Evolutionary conservation across 2,113 vertebrate species (phyloP).

Genomic region (Willisornis vidua): DNA sequence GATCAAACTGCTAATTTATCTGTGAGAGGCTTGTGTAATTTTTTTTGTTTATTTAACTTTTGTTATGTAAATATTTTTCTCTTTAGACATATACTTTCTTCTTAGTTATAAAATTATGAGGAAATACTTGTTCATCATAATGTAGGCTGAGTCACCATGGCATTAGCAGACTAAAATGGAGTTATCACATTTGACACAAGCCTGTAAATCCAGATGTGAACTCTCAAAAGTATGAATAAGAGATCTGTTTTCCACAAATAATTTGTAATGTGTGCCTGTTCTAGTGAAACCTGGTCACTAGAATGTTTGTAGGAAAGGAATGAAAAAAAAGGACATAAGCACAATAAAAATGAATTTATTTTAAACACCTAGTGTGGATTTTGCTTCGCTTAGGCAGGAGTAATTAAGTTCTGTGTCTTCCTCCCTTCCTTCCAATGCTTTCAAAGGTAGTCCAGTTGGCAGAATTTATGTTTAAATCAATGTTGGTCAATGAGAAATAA

Average conservation of each 20-base stretch:
- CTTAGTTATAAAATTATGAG: background rate
- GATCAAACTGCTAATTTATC: background rate
- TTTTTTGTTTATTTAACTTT: background rate
- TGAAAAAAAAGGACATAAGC: background rate
- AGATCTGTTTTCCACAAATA: background rate
- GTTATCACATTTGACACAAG: background rate
- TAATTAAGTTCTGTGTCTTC: background rate
- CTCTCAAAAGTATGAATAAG: background rate
- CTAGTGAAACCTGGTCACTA: background rate
- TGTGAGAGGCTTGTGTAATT: background rate
- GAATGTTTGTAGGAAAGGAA: background rate
- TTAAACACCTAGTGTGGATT: background rate
- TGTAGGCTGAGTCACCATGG: background rate
- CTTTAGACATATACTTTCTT: background rate
- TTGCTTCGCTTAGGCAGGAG: background rate
- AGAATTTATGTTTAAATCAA: background rate
- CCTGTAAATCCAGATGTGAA: background rate
- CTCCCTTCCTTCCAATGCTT: accelerated
- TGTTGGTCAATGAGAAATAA: background rate
- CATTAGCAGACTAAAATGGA: background rate
- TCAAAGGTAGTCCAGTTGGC: background rate
- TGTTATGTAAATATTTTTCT: background rate
- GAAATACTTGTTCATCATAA: background rate
- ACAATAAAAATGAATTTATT: background rate
- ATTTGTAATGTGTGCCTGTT: background rate